These are phyloP conservation scores for Calycopis cecrops DNA, from an alignment of 1,140 invertebrate genomes.

Conservation along the genomic window DNA sequence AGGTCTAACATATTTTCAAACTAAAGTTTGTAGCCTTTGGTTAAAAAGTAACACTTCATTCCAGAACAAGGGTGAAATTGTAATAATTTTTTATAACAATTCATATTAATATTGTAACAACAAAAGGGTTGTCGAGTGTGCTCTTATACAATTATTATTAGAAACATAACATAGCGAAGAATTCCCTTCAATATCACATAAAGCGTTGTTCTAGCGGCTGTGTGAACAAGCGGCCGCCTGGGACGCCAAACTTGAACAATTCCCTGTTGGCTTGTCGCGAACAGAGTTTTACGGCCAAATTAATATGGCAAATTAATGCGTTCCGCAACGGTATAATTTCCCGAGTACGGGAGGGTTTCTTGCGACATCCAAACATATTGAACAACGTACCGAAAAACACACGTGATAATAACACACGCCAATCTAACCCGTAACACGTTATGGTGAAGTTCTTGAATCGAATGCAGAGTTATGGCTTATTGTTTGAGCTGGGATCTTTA, in stretches of 20 bases:
- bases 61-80: no score
- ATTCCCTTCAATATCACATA: slow-evolving; percentile 58
- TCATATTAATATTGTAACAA: slow-evolving; percentile 11
- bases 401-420: slow-evolving; percentile 11
- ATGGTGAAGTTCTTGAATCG: slow-evolving; percentile 14
- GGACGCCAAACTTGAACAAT: slow-evolving; percentile 62
- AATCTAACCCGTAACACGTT: slow-evolving; percentile 12
- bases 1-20: no score
- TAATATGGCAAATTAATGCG: slow-evolving; percentile 77
- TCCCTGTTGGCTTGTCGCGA: slow-evolving; percentile 62
- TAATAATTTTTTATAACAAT: slow-evolving; percentile 1
- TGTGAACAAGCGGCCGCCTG: slow-evolving; percentile 61
- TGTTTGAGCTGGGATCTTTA: slow-evolving; percentile 5
- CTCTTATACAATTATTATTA: slow-evolving; percentile 16
- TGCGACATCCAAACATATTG: slow-evolving; percentile 54
- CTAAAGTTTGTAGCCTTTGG: no score
- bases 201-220: slow-evolving; percentile 49
- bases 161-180: slow-evolving; percentile 38
- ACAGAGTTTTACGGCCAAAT: slow-evolving; percentile 75
- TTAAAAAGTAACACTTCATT: no score
- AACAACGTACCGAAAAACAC: slow-evolving; percentile 23
- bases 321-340: slow-evolving; percentile 67
- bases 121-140: slow-evolving; percentile 1
- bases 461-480: slow-evolving; percentile 14
- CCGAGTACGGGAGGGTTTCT: slow-evolving; percentile 54